phyloP scores from a whole-genome alignment of 1,140 invertebrate genomes.

The Asobara japonica region DNA sequence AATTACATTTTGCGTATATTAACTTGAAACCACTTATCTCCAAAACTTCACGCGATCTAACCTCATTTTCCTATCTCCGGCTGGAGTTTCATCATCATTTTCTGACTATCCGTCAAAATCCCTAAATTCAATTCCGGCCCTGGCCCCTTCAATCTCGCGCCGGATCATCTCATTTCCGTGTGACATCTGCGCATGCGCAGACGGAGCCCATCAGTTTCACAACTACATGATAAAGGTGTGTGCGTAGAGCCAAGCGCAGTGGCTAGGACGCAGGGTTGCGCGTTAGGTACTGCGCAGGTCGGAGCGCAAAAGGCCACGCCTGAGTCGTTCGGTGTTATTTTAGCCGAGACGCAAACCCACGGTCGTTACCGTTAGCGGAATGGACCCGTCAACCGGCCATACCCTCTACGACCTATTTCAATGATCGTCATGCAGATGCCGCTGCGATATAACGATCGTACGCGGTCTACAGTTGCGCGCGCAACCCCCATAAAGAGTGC shows the following conservation, averaged over 20 bases:
- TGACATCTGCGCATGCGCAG: not conserved
- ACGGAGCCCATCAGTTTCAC: too few species aligned
- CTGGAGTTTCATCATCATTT: not conserved
- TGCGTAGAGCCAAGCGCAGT: too few species aligned
- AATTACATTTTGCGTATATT: too few species aligned
- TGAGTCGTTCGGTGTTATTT: constrained; percentile 19
- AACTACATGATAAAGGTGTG: too few species aligned
- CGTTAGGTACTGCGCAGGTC: not conserved
- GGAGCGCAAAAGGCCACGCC: not conserved
- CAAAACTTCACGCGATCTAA: too few species aligned
- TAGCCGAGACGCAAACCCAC: constrained; percentile 65
- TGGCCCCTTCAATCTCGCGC: not conserved
- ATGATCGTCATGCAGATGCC: constrained; percentile 66
- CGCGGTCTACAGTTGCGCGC: constrained; percentile 40
- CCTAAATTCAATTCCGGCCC: not conserved
- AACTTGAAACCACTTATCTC: too few species aligned
- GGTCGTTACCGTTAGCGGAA: constrained; percentile 68
- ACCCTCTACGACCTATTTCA: constrained; percentile 65
- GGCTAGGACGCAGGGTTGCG: too few species aligned
- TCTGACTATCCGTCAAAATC: not conserved
- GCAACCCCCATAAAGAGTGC: constrained; percentile 28
- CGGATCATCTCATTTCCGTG: not conserved
- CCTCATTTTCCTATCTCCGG: not conserved
- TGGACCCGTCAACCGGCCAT: constrained; percentile 51
- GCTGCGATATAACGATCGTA: constrained; percentile 65